Evolutionary conservation across 2,888 invertebrate genomes (phyloP), one percentile per base, ranked within the genome.

Genomic region (Sarcophaga rosellei): DNA sequence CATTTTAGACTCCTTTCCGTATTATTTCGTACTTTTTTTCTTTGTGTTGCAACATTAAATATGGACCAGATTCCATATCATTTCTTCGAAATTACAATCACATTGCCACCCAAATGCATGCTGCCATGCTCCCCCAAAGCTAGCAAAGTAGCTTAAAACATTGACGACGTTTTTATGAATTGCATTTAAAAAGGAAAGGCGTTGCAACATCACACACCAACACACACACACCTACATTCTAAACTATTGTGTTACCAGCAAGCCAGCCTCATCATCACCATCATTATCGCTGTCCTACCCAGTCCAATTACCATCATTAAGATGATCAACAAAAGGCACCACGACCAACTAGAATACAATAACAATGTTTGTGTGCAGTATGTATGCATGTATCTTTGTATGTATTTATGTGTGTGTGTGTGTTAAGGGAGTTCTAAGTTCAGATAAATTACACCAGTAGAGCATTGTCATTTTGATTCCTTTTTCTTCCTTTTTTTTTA

Each of bases 111-210:
- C 45, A 8, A 35, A 35, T 35, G 35, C 35, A 35, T 35, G 10
- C 2, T 35, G 10, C 2, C 8, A 8, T 10, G 35, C 35, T 35
- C 2, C 8, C 35, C 35, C 1, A 35, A 35, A 35, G 8, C 35
- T 35, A 35, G 35, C 35, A 35, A 35, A 35, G 35, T 35, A 35
- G 8, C 35, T 35, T 35, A 35, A 35, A 35, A 35, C 35, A 35
- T 35, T 35, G 35, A 35, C 35, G 35, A 35, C 45, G 47, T 76
- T 82, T 62, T 72, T 78, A 77, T 63, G 68, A 78, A 83, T 83
- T 83, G 83, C 78, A 73, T 83, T 78, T 83, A 25, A 73, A 78
- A 68, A 68, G 68, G 78, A 63, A 83, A 83, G 83, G 83, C 83
- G 78, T 83, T 74, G 68, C 73, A 68, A 21, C 59, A 35, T 20